These are phyloP conservation scores for Lasioglossum oenotherae DNA, from an alignment of 2,888 invertebrate species.

Conservation along the genomic window DNA sequence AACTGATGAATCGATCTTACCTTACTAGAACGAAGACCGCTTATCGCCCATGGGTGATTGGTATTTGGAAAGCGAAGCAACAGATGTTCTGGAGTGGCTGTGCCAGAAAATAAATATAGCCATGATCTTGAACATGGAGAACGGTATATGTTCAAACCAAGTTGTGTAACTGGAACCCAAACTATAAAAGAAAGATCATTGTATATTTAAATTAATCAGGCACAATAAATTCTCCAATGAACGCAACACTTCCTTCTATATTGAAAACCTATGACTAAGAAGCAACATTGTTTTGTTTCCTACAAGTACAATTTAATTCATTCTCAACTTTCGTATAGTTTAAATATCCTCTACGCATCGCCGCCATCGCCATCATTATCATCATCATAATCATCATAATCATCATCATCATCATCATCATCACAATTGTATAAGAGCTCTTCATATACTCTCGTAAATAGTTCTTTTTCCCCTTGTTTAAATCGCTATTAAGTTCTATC, in stretches of 20 bases:
- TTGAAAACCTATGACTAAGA: slow-evolving; percentile 53
- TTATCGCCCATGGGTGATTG: slow-evolving; percentile 88
- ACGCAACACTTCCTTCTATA: slow-evolving; percentile 55
- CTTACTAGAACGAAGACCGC: slow-evolving; percentile 86
- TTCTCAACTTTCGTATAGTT: slow-evolving; percentile 41
- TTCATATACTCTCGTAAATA: slow-evolving; percentile 38
- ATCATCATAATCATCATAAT: background rate
- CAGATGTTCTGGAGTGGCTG: slow-evolving; percentile 89
- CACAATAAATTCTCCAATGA: slow-evolving; percentile 75
- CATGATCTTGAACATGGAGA: slow-evolving; percentile 90
- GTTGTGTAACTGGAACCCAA: slow-evolving; percentile 66
- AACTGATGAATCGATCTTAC: slow-evolving; percentile 14
- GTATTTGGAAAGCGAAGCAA: slow-evolving; percentile 88
- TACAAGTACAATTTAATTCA: slow-evolving; percentile 51
- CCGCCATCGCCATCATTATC: slow-evolving; percentile 4
- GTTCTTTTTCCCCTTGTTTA: slow-evolving; percentile 27
- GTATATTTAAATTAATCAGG: slow-evolving; percentile 78
- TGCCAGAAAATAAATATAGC: slow-evolving; percentile 91
- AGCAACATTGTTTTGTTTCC: slow-evolving; percentile 45
- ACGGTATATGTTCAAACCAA: slow-evolving; percentile 83
- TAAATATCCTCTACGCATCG: slow-evolving; percentile 32
- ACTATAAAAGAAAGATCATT: slow-evolving; percentile 71
- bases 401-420: slow-evolving; percentile 1
- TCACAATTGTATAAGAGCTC: slow-evolving; percentile 36
- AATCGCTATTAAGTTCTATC: slow-evolving; percentile 34